These are phyloP conservation scores for Latheticus oryzae DNA, from an alignment of 2,888 invertebrate species.

Conservation along the genomic window DNA sequence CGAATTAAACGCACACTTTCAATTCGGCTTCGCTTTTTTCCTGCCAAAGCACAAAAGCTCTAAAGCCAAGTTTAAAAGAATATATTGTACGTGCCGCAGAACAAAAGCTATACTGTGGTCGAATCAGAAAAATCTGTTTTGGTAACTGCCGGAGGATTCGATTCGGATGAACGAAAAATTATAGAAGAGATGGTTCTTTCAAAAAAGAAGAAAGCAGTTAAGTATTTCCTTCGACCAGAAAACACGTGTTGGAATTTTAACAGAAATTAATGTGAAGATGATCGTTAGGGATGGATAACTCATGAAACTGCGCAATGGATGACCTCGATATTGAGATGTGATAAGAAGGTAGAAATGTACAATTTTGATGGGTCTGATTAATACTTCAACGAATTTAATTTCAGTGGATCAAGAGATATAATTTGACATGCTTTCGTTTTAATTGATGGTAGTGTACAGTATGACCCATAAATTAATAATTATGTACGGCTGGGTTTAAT, in stretches of 20 bases:
- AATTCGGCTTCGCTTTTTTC: slow-evolving; percentile 7
- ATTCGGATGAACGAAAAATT: slow-evolving; percentile 35
- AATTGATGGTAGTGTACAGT: too few species aligned
- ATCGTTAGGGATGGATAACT: slow-evolving; percentile 8
- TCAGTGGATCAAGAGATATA: too few species aligned
- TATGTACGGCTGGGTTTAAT: too few species aligned
- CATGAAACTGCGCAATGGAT: background rate
- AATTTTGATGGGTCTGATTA: too few species aligned
- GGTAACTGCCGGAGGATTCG: slow-evolving; percentile 33
- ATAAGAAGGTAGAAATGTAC: too few species aligned
- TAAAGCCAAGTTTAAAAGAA: slow-evolving; percentile 34
- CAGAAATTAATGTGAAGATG: slow-evolving; percentile 31
- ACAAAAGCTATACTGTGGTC: slow-evolving; percentile 27
- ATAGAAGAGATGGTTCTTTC: slow-evolving; percentile 26
- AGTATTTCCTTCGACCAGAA: slow-evolving; percentile 14
- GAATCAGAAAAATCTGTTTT: slow-evolving; percentile 40
- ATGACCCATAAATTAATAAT: too few species aligned
- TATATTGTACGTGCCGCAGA: slow-evolving; percentile 39
- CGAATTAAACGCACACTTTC: slow-evolving; percentile 34
- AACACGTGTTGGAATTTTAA: slow-evolving; percentile 29
- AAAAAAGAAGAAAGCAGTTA: slow-evolving; percentile 28
- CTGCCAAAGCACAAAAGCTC: slow-evolving; percentile 29
- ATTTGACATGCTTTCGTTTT: too few species aligned
- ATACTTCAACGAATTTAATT: too few species aligned
- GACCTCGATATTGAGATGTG: too few species aligned